Evolutionary conservation across 2,797 vertebrate genomes (phyloP).

Genomic region (Gymnodraco acuticeps): DNA sequence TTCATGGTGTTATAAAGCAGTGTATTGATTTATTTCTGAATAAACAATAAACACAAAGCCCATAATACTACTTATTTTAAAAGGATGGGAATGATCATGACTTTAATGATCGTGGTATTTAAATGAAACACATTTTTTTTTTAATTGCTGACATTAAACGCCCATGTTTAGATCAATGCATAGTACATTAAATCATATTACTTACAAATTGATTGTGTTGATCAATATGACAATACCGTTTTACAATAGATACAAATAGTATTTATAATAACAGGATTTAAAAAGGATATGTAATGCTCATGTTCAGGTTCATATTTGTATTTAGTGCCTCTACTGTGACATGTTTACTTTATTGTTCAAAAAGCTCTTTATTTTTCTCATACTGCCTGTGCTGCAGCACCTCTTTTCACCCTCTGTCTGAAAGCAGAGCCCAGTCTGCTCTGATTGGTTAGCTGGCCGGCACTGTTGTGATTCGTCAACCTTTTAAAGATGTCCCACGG

Average conservation of each 20-base stretch:
- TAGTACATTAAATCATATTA: neutral
- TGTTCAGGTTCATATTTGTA: too few species aligned
- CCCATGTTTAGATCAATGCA: neutral
- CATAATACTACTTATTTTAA: neutral
- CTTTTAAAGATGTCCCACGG: too few species aligned
- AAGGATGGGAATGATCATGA: constrained; percentile 13
- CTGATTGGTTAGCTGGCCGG: too few species aligned
- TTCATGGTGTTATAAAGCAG: neutral
- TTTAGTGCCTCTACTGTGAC: too few species aligned
- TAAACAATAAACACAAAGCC: neutral
- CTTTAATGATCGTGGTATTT: constrained; percentile 34
- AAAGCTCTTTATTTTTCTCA: too few species aligned
- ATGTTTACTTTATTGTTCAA: too few species aligned
- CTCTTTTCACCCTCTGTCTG: too few species aligned
- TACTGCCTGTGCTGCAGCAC: too few species aligned
- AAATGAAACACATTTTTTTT: neutral
- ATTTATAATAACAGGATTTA: constrained; percentile 1
- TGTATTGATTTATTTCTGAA: constrained; percentile 1
- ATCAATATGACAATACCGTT: neutral
- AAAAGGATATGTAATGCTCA: neutral
- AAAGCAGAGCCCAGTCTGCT: too few species aligned
- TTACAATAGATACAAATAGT: constrained; percentile 4
- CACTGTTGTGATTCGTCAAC: too few species aligned
- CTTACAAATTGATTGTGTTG: neutral
- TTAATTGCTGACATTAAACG: neutral